Conservation (phyloP, 2,113 vertebrate species). For the Cephalopterus ornatus region DNA sequence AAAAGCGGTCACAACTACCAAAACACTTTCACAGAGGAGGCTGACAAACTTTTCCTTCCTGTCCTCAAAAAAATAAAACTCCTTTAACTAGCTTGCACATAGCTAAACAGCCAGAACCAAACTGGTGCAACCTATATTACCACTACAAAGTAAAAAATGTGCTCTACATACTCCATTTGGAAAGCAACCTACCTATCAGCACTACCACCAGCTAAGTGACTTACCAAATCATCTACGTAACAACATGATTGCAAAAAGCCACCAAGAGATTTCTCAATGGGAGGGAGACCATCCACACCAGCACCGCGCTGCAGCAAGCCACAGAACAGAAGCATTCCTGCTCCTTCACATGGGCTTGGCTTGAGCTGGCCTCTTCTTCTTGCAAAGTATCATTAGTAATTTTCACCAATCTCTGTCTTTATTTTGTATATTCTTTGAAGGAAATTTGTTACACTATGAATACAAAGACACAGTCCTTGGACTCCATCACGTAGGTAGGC, state of each 20-base stretch:
- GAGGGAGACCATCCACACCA: background rate
- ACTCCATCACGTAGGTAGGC: background rate
- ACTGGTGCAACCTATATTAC: background rate
- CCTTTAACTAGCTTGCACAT: background rate
- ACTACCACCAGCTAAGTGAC: background rate
- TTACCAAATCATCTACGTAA: background rate
- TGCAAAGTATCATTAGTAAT: background rate
- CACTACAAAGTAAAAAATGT: background rate
- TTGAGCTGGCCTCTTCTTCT: background rate
- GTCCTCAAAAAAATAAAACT: background rate
- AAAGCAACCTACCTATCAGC: background rate
- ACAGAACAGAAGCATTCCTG: background rate
- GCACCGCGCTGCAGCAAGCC: accelerated
- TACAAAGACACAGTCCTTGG: background rate
- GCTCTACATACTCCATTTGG: background rate
- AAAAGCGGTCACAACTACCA: background rate
- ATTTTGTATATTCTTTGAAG: background rate
- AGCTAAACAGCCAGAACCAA: background rate
- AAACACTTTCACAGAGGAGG: slow-evolving; percentile 33
- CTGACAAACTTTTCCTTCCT: slow-evolving; percentile 26
- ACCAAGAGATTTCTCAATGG: background rate
- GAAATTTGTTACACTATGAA: background rate
- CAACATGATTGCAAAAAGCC: background rate
- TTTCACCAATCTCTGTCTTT: background rate
- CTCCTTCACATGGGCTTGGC: accelerated